Conservation (phyloP, 2,113 vertebrate species). For the Megaptera novaeangliae region DNA sequence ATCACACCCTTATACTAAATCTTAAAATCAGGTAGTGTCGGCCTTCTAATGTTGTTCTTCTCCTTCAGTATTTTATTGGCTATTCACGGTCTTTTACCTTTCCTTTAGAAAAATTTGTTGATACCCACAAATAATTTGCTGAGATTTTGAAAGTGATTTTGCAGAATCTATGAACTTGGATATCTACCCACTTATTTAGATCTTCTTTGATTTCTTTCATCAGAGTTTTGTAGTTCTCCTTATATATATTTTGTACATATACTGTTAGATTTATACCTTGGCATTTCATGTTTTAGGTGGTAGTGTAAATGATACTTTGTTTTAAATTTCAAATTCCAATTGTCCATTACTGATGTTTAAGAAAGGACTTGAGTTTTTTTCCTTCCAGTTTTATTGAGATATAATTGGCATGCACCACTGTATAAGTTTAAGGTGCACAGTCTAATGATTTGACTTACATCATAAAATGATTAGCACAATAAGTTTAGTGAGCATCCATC, state of each 20-base stretch:
- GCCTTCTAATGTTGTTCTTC: neutral
- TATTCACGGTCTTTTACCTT: neutral
- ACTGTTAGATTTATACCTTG: neutral
- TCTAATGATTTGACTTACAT: neutral
- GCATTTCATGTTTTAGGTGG: neutral
- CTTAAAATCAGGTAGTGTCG: neutral
- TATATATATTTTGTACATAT: neutral
- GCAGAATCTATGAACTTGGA: neutral
- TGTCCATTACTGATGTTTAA: neutral
- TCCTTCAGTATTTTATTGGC: neutral
- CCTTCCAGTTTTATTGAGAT: neutral
- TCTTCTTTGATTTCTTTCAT: neutral
- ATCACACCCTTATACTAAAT: neutral
- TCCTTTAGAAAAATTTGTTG: neutral
- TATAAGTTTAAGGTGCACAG: too few relatives aligned
- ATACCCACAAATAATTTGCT: neutral
- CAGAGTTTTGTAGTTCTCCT: neutral
- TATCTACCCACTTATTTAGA: neutral
- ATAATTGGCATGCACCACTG: neutral
- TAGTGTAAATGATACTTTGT: neutral
- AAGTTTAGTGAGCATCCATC: neutral
- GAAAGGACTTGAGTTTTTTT: neutral
- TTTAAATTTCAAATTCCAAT: neutral
- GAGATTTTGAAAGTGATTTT: neutral
- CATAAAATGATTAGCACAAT: neutral